These are phyloP conservation scores for Perodicticus potto DNA, from an alignment of 2,797 vertebrate species.

Conservation along the genomic window DNA sequence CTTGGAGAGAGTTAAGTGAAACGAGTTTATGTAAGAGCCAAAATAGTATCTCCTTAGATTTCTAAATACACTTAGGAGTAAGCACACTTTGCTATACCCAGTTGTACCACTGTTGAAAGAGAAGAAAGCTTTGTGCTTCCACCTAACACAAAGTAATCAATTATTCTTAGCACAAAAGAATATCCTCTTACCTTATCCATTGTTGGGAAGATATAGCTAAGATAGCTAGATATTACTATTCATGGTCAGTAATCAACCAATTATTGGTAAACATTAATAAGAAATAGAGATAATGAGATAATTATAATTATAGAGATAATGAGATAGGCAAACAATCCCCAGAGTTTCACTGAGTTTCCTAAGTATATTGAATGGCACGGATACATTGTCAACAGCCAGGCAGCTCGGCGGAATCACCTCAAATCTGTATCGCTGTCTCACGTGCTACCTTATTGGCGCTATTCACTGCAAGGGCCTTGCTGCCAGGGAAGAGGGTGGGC, in stretches of 20 bases:
- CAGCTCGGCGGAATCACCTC: not conserved
- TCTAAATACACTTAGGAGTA: not conserved
- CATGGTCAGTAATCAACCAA: not conserved
- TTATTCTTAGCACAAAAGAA: not conserved
- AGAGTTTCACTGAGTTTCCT: not conserved
- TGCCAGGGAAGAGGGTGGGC: conserved; percentile 72
- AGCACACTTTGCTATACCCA: not conserved
- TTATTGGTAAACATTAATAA: not conserved
- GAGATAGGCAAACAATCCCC: not conserved
- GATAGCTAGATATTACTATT: not conserved
- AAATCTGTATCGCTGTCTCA: not conserved
- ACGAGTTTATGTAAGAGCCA: conserved; percentile 17
- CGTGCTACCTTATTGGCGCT: not conserved
- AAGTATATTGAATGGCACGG: not conserved
- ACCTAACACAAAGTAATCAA: not conserved
- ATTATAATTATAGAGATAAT: not conserved
- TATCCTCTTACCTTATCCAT: not conserved
- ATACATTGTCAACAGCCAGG: not conserved
- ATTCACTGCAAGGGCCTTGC: conserved; percentile 61
- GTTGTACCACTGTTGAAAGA: not conserved
- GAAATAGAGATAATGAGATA: not conserved
- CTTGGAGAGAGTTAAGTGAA: not conserved
- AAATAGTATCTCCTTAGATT: conserved; percentile 32
- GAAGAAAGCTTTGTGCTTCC: not conserved
- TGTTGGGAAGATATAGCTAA: not conserved